Evolutionary conservation across 2,113 vertebrate genomes (phyloP), one percentile per base, ranked within the genome.

Genomic region (Leucoraja erinaceus): DNA sequence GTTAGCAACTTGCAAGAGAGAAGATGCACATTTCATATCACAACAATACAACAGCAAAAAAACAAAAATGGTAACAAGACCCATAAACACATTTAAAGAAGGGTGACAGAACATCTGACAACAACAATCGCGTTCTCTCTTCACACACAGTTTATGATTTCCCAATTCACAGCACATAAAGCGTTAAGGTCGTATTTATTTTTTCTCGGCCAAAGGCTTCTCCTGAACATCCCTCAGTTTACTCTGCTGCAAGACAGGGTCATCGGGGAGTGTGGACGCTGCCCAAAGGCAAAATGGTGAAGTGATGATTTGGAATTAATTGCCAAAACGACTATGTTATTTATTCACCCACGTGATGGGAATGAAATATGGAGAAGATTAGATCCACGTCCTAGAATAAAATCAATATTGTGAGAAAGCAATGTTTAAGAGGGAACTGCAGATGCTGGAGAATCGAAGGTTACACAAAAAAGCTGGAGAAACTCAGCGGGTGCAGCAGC

Each of bases 21-120:
- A 91, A 91, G 90, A 54, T 74, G 38, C 66, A 91, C 63, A 91
- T 91, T 91, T 72, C 68, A 91, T 72, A 72, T 47, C 68, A 91
- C 90, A 91, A 72, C 72, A 91, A 3, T 47, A 47, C 38, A 47
- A 47, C 38, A 47, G 38, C 18, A 91, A 68, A 56, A 47, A 47
- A 0, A n/a, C n/a, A n/a, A n/a, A 20, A 91, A 91, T 72, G 22
- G 38, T 54, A 72, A 72, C 90, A 74, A 91, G 68, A 88, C 68
- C 33, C 33, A 54, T 5, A 91, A 72, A 91, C 33, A 91, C 66
- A 74, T 28, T 72, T 72, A 54, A 91, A 47, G 68, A 47, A 72
- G 66, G 31, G 38, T 54, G 68, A 74, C 66, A 68, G 68, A 8
- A 91, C 90, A 74, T 91, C 90, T 54, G 66, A 72, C 33, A 54